Conservation (phyloP, 2,888 invertebrate genomes). For the Mesochorus sp. region DNA sequence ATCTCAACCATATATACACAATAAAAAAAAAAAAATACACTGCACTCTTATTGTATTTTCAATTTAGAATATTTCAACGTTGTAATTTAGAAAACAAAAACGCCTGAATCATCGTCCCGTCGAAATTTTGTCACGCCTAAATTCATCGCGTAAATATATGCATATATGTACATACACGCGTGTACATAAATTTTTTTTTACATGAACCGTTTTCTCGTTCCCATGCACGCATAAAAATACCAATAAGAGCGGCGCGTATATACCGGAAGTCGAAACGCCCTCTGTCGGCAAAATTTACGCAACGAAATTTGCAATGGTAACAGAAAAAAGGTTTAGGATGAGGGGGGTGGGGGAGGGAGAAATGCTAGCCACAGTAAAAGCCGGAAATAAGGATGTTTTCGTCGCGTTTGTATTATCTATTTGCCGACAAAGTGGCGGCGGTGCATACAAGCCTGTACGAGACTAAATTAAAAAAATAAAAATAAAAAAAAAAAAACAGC, state of each 20-base stretch:
- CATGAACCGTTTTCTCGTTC: not conserved
- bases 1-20: not conserved
- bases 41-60: not conserved
- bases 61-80: not conserved
- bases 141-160: too few relatives aligned
- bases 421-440: conserved; percentile 29
- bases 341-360: not conserved
- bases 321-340: not conserved
- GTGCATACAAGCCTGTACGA: not conserved
- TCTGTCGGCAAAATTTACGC: conserved; percentile 34
- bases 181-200: too few relatives aligned
- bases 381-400: conserved; percentile 16
- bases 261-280: conserved; percentile 49
- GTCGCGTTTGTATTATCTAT: not conserved
- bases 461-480: not conserved
- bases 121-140: not conserved
- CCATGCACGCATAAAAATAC: not conserved
- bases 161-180: too few relatives aligned
- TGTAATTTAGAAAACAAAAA: too few relatives aligned
- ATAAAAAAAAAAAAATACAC: not conserved
- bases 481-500: not conserved
- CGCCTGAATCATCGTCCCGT: not conserved
- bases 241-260: not conserved
- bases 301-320: not conserved
- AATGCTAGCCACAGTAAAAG: not conserved